Evolutionary conservation across 2,888 invertebrate genomes (phyloP), one percentile per base, ranked within the genome.

Genomic region (Chloromyia formosa): DNA sequence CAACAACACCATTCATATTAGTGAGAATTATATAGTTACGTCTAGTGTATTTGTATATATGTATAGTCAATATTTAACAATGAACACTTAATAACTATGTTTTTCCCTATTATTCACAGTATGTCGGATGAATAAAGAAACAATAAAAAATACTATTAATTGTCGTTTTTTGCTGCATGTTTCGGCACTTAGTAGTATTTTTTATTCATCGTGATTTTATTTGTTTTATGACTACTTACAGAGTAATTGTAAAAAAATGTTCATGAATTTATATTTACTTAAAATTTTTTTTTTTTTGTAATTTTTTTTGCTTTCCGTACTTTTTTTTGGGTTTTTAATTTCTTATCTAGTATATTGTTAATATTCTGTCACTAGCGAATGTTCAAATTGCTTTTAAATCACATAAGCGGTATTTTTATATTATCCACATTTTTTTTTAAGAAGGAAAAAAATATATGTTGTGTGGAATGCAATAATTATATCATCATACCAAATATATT

Each of bases 51-150:
- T 22, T 16, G 22, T 56, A 35, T 71, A 56, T 56, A 35, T 71
- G 4, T 40, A 56, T 71, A 71, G 56, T 56, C 71, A 71, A 71
- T 71, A 71, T 71, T 71, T 71, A 71, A 71, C 71, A 71, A 71
- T 71, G 71, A 71, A 71, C 71, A 71, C 71, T 71, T 71, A 71
- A 23, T 16, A 40, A 35, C 71, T 71, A 71, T 18, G 71, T 23
- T 35, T 35, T 66, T 71, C 71, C 71, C 71, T 71, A 58, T 56
- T 56, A 66, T 56, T 71, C 71, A 71, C 71, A 71, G 56, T 56
- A 71, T 42, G 27, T 35, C 27, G 7, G 27, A 23, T 18, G 56
- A 56, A 27, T 40, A 58, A 71, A 71, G 27, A 16, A 10, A 20
- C 35, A 56, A 71, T 71, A 56, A 14, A 71, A 69, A 71, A 58